Evolutionary conservation across 2,113 vertebrate genomes (phyloP), one percentile per base, ranked within the genome.

Genomic region (Microcebus griseorufus): DNA sequence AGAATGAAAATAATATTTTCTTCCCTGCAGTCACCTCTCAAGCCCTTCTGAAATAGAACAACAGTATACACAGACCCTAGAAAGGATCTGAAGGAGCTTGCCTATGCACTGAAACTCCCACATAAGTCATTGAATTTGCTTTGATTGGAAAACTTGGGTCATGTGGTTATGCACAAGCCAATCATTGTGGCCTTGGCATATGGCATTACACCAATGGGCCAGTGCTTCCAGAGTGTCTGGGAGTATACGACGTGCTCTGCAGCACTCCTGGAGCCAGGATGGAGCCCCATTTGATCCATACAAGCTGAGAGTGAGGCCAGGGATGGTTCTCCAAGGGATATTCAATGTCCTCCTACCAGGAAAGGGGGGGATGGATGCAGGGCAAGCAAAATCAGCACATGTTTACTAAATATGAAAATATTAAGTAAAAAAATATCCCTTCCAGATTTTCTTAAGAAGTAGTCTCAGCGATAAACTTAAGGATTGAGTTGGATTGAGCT

Each of bases 211-310:
- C 37, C 29, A 45, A 69, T 48, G 29, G 14, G 6, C 17, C 6
- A n/a, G 20, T 20, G 23, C 39, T 39, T 34, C 60, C 62, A 13
- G 25, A 3, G 27, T 5, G n/a, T 37, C 9, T 18, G 32, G 64
- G 18, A 25, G 20, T 14, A 4, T 7, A 4, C 13, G 2, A 1
- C 10, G 4, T 48, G 4, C 14, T 62, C 70, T 4, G 2, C 1
- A 42, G 29, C 10, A 32, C 64, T 42, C 37, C 14, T 22, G 34
- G 20, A 76, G 48, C 27, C 3, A 2, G 6, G 20, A 25, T 34
- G 48, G 75, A 64, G 3, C 39, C 51, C 42, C 64, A 6, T 10
- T n/a, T 85, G 51, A 93, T 37, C 37, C 48, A 62, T 51, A 9
- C 6, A 27, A 11, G 42, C 13, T 62, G 37, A 45, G 39, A 20